phyloP scores from a whole-genome alignment of 2,113 vertebrate species.

The Mesembrinibis cayennensis region DNA sequence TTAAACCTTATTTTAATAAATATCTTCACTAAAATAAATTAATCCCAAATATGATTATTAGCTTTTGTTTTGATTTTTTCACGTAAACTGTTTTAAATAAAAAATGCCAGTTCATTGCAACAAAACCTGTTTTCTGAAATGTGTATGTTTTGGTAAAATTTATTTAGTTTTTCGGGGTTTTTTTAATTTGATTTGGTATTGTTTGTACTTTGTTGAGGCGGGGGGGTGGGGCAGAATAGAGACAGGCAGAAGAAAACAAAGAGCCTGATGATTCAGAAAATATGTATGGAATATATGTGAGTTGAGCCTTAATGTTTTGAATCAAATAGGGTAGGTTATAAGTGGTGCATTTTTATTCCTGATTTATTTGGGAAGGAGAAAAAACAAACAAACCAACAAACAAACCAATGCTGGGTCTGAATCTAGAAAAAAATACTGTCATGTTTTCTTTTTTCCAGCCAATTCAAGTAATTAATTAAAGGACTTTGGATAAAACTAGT shows the following conservation, averaged over 20 bases:
- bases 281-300: background rate
- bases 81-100: background rate
- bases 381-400: background rate
- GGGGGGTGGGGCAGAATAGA: background rate
- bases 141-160: background rate
- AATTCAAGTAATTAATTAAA: background rate
- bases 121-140: background rate
- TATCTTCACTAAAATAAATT: background rate
- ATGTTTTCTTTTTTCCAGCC: background rate
- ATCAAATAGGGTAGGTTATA: background rate
- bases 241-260: background rate
- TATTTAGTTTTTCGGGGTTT: rapidly evolving
- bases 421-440: background rate
- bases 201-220: background rate
- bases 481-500: background rate
- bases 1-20: background rate
- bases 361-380: background rate
- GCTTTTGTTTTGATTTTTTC: background rate
- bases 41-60: background rate
- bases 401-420: background rate
- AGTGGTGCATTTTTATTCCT: background rate
- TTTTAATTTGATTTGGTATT: background rate
- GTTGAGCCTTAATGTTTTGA: background rate
- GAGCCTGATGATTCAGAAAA: background rate
- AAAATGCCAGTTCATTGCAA: background rate